Percentiles rank a stretch among this genome's conserved stretches.
These are phyloP conservation scores for Delphinus delphis DNA, from an alignment of 2,113 vertebrate species.

Conservation along the genomic window DNA sequence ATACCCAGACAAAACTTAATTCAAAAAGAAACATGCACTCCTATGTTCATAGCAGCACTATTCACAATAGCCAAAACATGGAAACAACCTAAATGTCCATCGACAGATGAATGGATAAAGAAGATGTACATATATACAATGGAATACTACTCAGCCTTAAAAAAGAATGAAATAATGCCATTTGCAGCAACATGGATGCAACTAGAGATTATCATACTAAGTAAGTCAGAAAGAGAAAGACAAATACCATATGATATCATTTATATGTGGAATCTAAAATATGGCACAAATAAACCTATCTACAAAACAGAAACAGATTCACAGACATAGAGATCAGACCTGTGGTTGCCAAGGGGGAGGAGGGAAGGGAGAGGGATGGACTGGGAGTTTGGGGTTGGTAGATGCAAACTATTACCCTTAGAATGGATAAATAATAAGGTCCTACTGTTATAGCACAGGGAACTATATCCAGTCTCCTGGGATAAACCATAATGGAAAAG, in stretches of 20 bases:
- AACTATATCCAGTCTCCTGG: not conserved
- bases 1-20: not conserved
- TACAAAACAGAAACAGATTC: not conserved
- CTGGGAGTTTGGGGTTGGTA: not conserved
- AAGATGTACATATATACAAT: not conserved
- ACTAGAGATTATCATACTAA: not conserved
- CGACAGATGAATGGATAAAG: not conserved
- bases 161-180: not conserved
- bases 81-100: not conserved
- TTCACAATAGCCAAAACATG: not conserved
- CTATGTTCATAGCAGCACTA: not conserved
- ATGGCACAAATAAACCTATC: not conserved
- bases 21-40: not conserved
- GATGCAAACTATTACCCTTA: not conserved
- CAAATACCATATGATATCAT: not conserved
- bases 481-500: not conserved
- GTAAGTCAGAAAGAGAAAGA: not conserved
- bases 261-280: not conserved
- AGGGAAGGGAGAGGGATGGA: not conserved
- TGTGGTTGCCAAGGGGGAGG: not conserved
- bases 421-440: not conserved
- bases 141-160: not conserved
- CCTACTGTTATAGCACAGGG: not conserved
- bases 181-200: not conserved
- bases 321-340: not conserved